These are phyloP conservation scores for Nestor notabilis DNA, from an alignment of 2,113 vertebrate genomes.

Conservation along the genomic window DNA sequence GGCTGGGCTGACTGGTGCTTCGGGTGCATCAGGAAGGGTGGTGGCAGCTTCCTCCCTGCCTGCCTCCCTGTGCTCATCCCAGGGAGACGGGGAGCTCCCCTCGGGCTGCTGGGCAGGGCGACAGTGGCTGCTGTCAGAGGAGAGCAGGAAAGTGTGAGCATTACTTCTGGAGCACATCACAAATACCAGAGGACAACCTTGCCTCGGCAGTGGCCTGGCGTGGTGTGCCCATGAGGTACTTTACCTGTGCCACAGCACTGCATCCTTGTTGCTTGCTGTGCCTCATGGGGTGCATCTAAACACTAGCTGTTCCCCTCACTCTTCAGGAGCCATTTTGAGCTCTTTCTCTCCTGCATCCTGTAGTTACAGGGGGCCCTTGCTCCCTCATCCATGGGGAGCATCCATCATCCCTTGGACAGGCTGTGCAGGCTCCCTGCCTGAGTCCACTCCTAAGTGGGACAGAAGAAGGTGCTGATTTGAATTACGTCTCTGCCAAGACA, in stretches of 20 bases:
- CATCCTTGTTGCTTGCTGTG: neutral
- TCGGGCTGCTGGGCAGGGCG: neutral
- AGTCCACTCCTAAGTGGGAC: neutral
- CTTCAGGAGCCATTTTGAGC: neutral
- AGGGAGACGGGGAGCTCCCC: neutral
- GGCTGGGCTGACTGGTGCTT: neutral
- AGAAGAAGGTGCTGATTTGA: neutral
- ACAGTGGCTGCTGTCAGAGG: neutral
- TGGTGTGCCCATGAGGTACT: accelerated
- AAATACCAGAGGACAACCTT: neutral
- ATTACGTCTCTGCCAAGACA: neutral
- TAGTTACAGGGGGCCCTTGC: neutral
- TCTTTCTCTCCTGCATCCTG: neutral
- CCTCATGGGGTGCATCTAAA: accelerated
- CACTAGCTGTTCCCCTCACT: neutral
- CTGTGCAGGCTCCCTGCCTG: neutral
- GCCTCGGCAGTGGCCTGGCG: neutral
- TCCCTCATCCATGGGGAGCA: neutral
- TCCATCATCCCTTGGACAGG: neutral
- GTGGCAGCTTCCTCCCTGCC: neutral
- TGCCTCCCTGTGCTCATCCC: accelerated
- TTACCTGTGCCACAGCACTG: neutral
- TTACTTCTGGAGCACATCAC: neutral
- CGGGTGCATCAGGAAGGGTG: neutral
- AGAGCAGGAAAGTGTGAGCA: neutral